Conservation (phyloP, 2,888 invertebrate genomes). For the Camponotus fellah region DNA sequence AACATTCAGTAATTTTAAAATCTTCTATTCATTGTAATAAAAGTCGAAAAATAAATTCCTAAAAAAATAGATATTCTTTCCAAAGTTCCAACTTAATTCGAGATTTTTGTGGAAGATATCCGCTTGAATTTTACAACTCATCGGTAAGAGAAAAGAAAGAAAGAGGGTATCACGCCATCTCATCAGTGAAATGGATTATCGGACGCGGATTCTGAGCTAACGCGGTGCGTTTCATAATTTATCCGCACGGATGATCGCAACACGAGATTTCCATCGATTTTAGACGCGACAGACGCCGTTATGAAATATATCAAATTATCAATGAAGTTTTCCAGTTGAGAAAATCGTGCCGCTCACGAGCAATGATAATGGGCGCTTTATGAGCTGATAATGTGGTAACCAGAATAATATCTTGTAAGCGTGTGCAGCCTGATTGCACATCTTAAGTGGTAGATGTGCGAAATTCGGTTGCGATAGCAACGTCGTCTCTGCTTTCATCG, state of each 20-base stretch:
- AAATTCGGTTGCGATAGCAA: slow-evolving; percentile 31
- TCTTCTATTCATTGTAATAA: not conserved
- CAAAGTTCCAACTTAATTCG: slow-evolving; percentile 1
- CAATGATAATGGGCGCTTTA: slow-evolving; percentile 58
- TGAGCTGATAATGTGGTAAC: slow-evolving; percentile 63
- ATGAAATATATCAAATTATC: slow-evolving; percentile 54
- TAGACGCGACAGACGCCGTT: slow-evolving; percentile 33
- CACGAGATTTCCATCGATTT: slow-evolving; percentile 37
- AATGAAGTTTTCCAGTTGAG: slow-evolving; percentile 39
- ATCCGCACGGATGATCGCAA: slow-evolving; percentile 31
- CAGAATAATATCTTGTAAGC: slow-evolving; percentile 56
- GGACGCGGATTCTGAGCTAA: slow-evolving; percentile 19
- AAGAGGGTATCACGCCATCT: slow-evolving; percentile 11
- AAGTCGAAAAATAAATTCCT: not conserved
- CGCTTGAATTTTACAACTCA: slow-evolving; percentile 40
- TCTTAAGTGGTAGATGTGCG: slow-evolving; percentile 32
- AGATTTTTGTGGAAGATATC: slow-evolving; percentile 19
- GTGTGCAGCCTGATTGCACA: slow-evolving; percentile 6
- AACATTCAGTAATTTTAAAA: not conserved
- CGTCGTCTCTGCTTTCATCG: not conserved
- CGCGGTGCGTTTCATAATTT: slow-evolving; percentile 40
- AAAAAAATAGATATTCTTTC: not conserved
- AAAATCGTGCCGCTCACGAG: slow-evolving; percentile 40
- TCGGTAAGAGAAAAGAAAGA: not conserved
- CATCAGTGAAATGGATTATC: slow-evolving; percentile 42